These are phyloP conservation scores for Euleptes europaea DNA, from an alignment of 2,113 vertebrate species.

Conservation along the genomic window DNA sequence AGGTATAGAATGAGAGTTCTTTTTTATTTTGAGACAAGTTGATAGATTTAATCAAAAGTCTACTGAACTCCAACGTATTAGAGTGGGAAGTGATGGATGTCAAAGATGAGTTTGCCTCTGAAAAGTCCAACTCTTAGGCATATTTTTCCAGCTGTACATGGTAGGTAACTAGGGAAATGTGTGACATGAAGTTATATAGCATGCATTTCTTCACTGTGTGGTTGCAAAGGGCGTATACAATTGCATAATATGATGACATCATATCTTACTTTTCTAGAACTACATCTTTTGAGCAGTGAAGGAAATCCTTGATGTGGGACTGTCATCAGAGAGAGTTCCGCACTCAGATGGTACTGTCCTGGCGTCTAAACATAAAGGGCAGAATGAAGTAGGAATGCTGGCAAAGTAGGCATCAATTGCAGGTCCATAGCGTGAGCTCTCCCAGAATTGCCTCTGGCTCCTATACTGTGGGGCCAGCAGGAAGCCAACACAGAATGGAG, in stretches of 20 bases:
- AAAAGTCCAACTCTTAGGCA: conserved; percentile 12
- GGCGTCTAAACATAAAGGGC: too few species aligned
- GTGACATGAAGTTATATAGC: background rate
- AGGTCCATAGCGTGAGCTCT: too few species aligned
- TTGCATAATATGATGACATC: background rate
- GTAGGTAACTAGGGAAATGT: background rate
- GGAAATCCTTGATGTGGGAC: too few species aligned
- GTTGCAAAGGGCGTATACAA: background rate
- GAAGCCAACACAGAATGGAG: too few species aligned
- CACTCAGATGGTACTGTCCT: too few species aligned
- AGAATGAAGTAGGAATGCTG: too few species aligned
- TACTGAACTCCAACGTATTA: background rate
- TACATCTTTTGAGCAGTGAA: background rate
- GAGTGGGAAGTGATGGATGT: background rate
- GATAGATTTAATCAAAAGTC: background rate
- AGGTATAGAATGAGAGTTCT: background rate
- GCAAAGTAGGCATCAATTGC: too few species aligned
- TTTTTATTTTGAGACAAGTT: background rate
- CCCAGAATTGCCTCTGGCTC: too few species aligned
- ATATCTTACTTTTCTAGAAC: background rate
- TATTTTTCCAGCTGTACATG: background rate
- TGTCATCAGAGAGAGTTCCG: too few species aligned
- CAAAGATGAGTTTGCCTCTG: background rate
- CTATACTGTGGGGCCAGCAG: too few species aligned
- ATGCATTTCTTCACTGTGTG: background rate